Percentiles rank a stretch among this genome's conserved stretches.
Evolutionary conservation across 92 coral and sea anemone species (phyloP).

Genomic region (Paragorgia papillata): DNA sequence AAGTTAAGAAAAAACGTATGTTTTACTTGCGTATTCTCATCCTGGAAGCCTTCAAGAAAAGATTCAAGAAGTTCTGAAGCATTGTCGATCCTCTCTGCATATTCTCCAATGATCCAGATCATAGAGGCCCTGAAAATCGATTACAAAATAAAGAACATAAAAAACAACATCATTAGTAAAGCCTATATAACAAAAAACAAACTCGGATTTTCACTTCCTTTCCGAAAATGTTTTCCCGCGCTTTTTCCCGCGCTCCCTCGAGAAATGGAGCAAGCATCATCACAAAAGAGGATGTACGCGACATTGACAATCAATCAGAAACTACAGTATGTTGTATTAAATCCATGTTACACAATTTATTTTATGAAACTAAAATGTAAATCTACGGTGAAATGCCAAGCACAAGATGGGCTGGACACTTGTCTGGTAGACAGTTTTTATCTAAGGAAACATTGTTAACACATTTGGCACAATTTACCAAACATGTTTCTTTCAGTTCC

Average conservation of each 20-base stretch:
- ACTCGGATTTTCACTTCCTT: no score
- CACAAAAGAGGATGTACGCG: no score
- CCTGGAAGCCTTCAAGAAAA: constrained; percentile 99
- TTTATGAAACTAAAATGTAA: no score
- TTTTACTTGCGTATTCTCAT: constrained; percentile 92
- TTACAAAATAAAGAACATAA: neutral
- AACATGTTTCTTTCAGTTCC: constrained; percentile 10
- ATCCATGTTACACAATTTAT: no score
- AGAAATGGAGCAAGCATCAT: no score
- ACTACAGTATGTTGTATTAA: no score
- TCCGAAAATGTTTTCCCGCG: no score
- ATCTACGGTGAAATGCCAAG: constrained; percentile 34
- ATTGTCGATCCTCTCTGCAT: constrained; percentile 99
- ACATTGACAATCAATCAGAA: no score
- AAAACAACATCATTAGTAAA: no score
- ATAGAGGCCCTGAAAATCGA: constrained; percentile 79
- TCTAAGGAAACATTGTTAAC: constrained; percentile 27
- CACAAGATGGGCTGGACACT: neutral
- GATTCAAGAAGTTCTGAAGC: constrained; percentile 97
- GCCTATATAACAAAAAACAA: no score
- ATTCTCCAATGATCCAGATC: constrained; percentile 99
- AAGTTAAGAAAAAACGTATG: no score
- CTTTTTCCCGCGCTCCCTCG: no score
- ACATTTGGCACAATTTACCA: constrained; percentile 4
- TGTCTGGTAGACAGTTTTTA: constrained; percentile 28